Evolutionary conservation across 2,888 invertebrate genomes (phyloP), one percentile per base, ranked within the genome.

Genomic region (Volucella inanis): DNA sequence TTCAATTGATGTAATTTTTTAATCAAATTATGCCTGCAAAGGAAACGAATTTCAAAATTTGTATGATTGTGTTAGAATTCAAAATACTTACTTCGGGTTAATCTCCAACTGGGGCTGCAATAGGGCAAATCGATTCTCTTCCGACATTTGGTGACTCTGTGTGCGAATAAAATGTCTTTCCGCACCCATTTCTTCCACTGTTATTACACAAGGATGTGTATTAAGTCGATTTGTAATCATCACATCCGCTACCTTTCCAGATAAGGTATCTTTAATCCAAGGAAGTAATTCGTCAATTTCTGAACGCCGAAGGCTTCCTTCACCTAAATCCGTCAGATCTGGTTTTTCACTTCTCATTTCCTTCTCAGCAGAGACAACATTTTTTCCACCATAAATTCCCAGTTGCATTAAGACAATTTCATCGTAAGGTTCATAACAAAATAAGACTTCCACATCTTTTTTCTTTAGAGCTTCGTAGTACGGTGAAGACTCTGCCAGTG

Each of bases 391-490:
- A 91, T 96, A 99, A 87, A 89, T 89, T 3, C 95, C 95, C 74
- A 99, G 92, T 89, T 98, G 98, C 94, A 98, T 95, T 18, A 99
- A 93, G 3, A 98, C 98, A 68, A 99, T 93, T 92, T 99, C 99
- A 91, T 99, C 99, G 89, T 98, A 98, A n/a, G 97, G 96, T 90
- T 99, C 99, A 89, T 97, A 98, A 90, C 98, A 97, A 93, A 98
- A 99, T 12, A 99, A 92, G 0, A 99, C 98, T 93, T 99, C 98
- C 6, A 96, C 94, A 88, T 97, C 95, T 65, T 95, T 95, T 90
- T 96, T 95, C 90, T 97, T 97, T 14, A 99, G 93, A 11, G 97
- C 96, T 93, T 99, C 99, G 89, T 96, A 97, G 91, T 99, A 99
- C 0, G 99, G 99, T 0, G 99, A 99, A 0, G 96, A 94, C 92